Base-by-base conservation (phyloP, 2,797 vertebrate species). In the Manis crassicaudata region DNA sequence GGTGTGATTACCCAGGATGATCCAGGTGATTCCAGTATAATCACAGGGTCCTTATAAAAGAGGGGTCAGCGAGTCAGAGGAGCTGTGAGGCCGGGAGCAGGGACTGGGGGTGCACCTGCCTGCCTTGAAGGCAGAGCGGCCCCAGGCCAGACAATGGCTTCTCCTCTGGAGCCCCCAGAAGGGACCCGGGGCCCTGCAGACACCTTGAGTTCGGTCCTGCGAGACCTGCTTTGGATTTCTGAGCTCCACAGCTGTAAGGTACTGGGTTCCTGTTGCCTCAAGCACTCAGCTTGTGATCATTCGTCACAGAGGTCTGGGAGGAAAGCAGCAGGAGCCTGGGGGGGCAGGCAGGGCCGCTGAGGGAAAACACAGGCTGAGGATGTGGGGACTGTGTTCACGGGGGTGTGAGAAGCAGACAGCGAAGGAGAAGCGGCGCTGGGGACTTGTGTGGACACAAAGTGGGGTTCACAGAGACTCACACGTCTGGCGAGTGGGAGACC, bases 31-130 rank as follows among this genome's bases (percentile, higher is more conserved):
- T 7, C 43, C 29, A 10, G 3, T 40, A 50, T 14, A 67, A 68
- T 23, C 60, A 58, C 8, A 2, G 35, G 5, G 12, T 23, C 82
- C 29, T 23, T 17, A 27, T 3, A 32, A 43, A 50, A 16, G 18
- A 0, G 79, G 25, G 29, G 10, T n/a, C 12, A 5, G 3, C 4
- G 12, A 0, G 0, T 2, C n/a, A 63, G 52, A 32, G 65, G 52
- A 25, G 62, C 8, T 0, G 4, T 29, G n/a, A 29, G 4, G 7
- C 27, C 5, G 0, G 17, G 12, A 14, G 8, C 3, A 0, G 23
- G 18, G 14, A 29, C 12, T 6, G 29, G n/a, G 0, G 43, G 29
- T 23, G 63, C 4, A 0, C 11, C 23, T 5, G 32, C 29, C 1
- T 27, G 63, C 43, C 43, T 43, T 4, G 80, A 9, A 12, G 72